Base-by-base conservation (phyloP, 2,797 vertebrate genomes). In the Ibycter americanus region DNA sequence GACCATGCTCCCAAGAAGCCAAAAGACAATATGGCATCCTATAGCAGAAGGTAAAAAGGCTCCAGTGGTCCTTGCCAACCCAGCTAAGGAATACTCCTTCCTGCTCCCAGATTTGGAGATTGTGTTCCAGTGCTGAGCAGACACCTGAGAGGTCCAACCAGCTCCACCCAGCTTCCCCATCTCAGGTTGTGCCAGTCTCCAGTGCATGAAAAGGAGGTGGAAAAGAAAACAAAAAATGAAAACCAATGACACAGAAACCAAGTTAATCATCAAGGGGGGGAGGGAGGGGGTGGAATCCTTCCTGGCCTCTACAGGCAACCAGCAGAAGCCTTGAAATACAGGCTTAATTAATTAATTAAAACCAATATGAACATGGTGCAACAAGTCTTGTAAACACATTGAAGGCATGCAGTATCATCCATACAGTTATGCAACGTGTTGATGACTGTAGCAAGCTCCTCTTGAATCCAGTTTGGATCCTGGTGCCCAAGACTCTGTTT, bases 191-290 rank as follows among this genome's bases (percentile, higher is more conserved):
- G 67, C 87, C 90, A 19, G 80, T 42, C 88, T 80, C 47, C 86
- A 73, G 58, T 2, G 68, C 77, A 19, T 42, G 62, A 66, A 94
- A 94, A 87, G 65, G 51, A 87, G 94, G 88, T 89, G 93, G 94
- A 87, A 96, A 96, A 93, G 88, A 95, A 96, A 97, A 96, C 92
- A 96, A 96, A 93, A 96, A 6, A 92, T 87, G 86, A 27, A 87
- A 95, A 22, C n/a, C 90, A 47, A 11, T 15, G 92, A 77, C 92
- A 94, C 77, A 96, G 95, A 96, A 96, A 95, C 90, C 78, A 52
- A 89, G 22, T 85, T 85, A 93, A 95, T 85, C 90, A 95, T 87
- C 96, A 85, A 76, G 36, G 27, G 6, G 16, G 46, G 42, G 42
- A 4, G 15, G 42, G 14, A 15, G 19, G 61, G 62, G 76, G 63